Evolutionary conservation across 2,888 invertebrate genomes (phyloP).

Genomic region (Pristionchus fissidentatus): DNA sequence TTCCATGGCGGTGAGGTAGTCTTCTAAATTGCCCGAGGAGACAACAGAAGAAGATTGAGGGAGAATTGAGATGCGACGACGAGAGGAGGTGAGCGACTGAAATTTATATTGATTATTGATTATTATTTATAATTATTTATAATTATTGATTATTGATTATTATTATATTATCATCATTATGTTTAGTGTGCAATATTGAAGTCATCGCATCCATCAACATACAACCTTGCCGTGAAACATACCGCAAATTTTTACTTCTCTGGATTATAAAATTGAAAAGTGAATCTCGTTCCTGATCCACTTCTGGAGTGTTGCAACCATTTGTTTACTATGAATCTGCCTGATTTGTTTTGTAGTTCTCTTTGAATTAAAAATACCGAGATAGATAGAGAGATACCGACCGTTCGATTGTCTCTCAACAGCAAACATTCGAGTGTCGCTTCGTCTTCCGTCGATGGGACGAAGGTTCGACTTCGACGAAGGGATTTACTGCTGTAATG

Average conservation of each 20-base stretch:
- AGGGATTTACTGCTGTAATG: background rate
- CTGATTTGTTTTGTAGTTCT: too few species aligned
- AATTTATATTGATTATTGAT: background rate
- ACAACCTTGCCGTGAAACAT: too few species aligned
- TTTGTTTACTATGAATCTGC: too few species aligned
- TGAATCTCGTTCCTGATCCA: background rate
- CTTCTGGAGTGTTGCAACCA: too few species aligned
- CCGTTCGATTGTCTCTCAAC: conserved; percentile 40
- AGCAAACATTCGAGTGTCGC: conserved; percentile 4
- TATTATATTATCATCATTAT: too few species aligned
- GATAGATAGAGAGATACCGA: background rate
- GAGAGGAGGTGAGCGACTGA: background rate
- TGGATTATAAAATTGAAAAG: too few species aligned
- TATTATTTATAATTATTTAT: background rate
- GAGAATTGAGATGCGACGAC: conserved; percentile 1
- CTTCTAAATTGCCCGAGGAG: conserved; percentile 9
- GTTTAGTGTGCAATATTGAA: too few species aligned
- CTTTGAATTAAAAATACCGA: too few species aligned
- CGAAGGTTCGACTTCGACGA: conserved; percentile 17
- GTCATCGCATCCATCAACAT: too few species aligned
- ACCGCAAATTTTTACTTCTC: too few species aligned
- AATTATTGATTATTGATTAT: too few species aligned
- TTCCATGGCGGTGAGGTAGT: conserved; percentile 27
- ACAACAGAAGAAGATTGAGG: background rate
- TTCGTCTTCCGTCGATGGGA: background rate